Base-by-base conservation (phyloP, 2,797 vertebrate species). In the Moxostoma hubbsi region DNA sequence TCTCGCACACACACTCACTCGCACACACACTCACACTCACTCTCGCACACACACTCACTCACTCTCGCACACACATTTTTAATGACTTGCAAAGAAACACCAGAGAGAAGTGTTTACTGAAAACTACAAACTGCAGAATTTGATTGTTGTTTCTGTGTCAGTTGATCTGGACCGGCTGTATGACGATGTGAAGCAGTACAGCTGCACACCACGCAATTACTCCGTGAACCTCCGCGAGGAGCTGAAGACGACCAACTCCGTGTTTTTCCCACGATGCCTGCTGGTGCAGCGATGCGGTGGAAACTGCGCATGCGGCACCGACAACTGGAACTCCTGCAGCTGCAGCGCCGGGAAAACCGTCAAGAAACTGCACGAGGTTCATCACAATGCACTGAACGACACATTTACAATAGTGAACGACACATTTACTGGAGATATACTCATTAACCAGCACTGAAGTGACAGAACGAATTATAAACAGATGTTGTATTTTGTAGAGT, bases 211-310 rank as follows among this genome's bases (percentile, higher is more conserved):
- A 0, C 94, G 97, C 24, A 99, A 99, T 89, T 96, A 94, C 85
- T 98, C 98, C 0, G 95, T 98, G n/a, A 98, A 97, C 85, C 89
- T 99, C 77, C 93, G 97, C 2, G 96, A 98, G 87, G 98, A 99
- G 88, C 91, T 99, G 85, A 95, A 90, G 86, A 85, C 91, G 82
- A 96, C 95, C 86, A 96, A 90, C 0, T 95, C 93, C 0, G 96
- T 99, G 72, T 99, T 98, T 93, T 99, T 99, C 85, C 98, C 98
- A 0, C 96, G 96, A 2, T 99, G 98, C 87, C 94, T 99, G 61
- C 94, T 99, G 7, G 96, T 99, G 84, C 93, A 97, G 84, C 97
- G 96, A 83, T 99, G 98, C 0, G 97, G 97, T 0, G 97, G 98
- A 2, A 98, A 97, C 87, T 99, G 98, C 15, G 97, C 95, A 85